A percentile compares a stretch with the other conserved stretches of the same genome.
Evolutionary conservation across 2,113 vertebrate genomes (phyloP).

Genomic region (Siniperca knerii): DNA sequence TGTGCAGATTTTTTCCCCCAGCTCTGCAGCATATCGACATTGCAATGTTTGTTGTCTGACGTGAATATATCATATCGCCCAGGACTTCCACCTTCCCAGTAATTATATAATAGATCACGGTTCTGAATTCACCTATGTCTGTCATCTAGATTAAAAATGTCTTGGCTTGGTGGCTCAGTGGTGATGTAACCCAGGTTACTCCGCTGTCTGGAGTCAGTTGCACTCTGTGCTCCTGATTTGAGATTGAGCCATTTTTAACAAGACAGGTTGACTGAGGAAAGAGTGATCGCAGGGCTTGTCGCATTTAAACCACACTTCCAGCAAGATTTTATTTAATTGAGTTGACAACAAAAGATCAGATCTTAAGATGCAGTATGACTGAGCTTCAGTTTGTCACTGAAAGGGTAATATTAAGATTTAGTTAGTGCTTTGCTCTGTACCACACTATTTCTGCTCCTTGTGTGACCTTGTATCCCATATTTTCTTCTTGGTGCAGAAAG

Average conservation of each 20-base stretch:
- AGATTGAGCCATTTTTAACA: conserved; percentile 17
- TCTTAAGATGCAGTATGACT: not conserved
- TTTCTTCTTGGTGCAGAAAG: conserved; percentile 88
- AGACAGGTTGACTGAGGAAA: not conserved
- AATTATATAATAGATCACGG: conserved; percentile 10
- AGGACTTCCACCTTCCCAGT: not conserved
- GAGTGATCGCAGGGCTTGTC: not conserved
- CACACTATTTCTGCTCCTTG: not conserved
- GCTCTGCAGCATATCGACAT: not conserved
- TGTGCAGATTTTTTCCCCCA: not conserved
- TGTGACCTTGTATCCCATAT: conserved; percentile 17
- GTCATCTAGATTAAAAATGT: conserved; percentile 33
- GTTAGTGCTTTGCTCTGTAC: not conserved
- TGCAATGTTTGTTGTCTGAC: not conserved
- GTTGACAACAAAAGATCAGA: conserved; percentile 1
- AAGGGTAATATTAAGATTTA: conserved; percentile 2
- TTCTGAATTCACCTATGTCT: conserved; percentile 34
- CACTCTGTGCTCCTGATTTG: conserved; percentile 19
- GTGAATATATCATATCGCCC: not conserved
- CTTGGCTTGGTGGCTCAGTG: conserved; percentile 35
- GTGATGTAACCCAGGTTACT: conserved; percentile 55
- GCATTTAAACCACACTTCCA: not conserved
- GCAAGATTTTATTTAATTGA: not conserved
- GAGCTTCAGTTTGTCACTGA: conserved; percentile 5
- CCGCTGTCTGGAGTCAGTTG: conserved; percentile 46